A percentile compares a stretch with the other conserved stretches of the same genome.
Evolutionary conservation across 2,888 invertebrate genomes (phyloP).

Genomic region (Amorpha juglandis): DNA sequence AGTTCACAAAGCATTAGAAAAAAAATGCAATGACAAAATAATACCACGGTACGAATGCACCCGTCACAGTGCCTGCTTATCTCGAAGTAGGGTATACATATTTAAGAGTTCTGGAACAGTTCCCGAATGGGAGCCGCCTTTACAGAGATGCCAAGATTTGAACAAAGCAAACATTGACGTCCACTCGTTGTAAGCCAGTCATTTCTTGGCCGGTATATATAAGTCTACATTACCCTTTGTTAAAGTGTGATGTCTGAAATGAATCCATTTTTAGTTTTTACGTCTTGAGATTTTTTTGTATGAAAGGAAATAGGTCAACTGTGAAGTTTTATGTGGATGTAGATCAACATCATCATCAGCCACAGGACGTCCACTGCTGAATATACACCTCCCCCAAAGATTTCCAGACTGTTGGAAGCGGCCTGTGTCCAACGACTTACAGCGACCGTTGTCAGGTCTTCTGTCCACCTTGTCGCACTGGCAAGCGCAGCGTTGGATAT

Average conservation of each 20-base stretch:
- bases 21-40: not conserved
- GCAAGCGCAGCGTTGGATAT: too few species aligned
- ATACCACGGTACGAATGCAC: not conserved
- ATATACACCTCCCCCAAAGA: too few species aligned
- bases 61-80: not conserved
- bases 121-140: slow-evolving; percentile 46
- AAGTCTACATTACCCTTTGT: slow-evolving; percentile 34
- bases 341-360: too few species aligned
- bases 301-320: slow-evolving; percentile 21
- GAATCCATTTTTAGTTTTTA: slow-evolving; percentile 29
- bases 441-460: too few species aligned
- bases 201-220: slow-evolving; percentile 46
- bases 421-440: too few species aligned
- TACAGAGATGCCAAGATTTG: slow-evolving; percentile 57
- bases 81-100: slow-evolving; percentile 37
- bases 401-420: too few species aligned
- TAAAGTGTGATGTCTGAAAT: slow-evolving; percentile 29
- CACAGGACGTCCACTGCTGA: too few species aligned
- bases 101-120: slow-evolving; percentile 47
- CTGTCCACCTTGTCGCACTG: too few species aligned
- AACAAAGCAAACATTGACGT: slow-evolving; percentile 57
- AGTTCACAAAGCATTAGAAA: too few species aligned
- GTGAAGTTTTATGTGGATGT: not conserved
- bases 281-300: slow-evolving; percentile 29
- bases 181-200: slow-evolving; percentile 38